Base-by-base conservation (phyloP, 2,113 vertebrate genomes). In the Vidua macroura region DNA sequence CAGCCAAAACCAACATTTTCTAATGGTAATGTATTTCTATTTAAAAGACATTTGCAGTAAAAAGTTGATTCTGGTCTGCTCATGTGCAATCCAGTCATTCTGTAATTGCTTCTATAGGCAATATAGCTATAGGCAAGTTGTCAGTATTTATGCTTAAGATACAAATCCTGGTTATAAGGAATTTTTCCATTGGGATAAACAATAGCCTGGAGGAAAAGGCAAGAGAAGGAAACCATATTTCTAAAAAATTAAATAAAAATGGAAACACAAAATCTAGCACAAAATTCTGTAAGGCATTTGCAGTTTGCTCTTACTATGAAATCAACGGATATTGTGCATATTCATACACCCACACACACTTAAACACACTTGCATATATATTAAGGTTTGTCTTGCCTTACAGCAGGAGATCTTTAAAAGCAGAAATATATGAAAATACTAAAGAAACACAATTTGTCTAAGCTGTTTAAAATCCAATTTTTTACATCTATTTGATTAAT, bases 201-300 rank as follows among this genome's bases (percentile, higher is more conserved):
- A 83, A 41, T 55, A 88, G n/a, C 74, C 81, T 56, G 21, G 46
- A 91, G 88, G 86, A 93, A 85, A 88, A 90, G 0, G 3, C 35
- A 76, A 74, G 22, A 85, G 35, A 83, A 69, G 24, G 28, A 77
- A 86, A 66, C 2, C 13, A 11, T 89, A 66, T 90, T 83, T 91
- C 89, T 44, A 49, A 56, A 93, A 83, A 86, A 39, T 37, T 31
- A 93, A 92, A 90, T 78, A 90, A 70, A 96, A 88, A 74, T 28
- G 3, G 70, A 89, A 83, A 86, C 23, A 37, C 70, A 93, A 86
- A 79, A 92, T 83, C 21, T 35, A 63, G 24, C 44, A 46, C 17
- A 82, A 77, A 94, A 33, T 85, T 20, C 51, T 0, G 0, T 41
- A 73, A 75, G 92, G 13, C 28, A 81, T 68, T 44, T 74, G 20